phyloP scores from a whole-genome alignment of 2,113 vertebrate species.

The Entomyzon cyanotis region DNA sequence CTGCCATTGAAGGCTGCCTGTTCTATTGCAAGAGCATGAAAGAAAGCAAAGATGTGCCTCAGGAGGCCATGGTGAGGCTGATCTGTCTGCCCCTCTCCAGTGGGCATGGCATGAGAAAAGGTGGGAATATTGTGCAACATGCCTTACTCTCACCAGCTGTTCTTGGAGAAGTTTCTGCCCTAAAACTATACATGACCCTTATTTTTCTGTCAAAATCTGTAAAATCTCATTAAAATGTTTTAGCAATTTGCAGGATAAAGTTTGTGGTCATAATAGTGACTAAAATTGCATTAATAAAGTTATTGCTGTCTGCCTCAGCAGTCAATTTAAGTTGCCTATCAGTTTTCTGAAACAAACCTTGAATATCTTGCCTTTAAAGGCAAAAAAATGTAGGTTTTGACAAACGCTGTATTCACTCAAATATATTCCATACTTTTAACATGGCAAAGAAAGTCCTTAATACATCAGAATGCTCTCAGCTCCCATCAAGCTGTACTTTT shows the following conservation, averaged over 20 bases:
- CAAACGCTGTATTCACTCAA: neutral
- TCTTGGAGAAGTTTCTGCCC: neutral
- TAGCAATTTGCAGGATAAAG: neutral
- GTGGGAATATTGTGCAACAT: neutral
- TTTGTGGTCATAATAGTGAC: neutral
- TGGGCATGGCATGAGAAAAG: rapidly evolving
- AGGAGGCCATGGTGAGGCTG: neutral
- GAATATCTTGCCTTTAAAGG: neutral
- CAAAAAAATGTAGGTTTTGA: neutral
- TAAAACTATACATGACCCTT: neutral
- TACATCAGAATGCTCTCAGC: neutral
- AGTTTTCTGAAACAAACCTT: neutral
- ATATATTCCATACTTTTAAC: neutral
- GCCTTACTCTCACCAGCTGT: neutral
- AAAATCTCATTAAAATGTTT: neutral
- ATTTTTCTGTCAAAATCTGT: neutral
- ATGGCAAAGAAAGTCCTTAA: neutral
- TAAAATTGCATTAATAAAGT: neutral
- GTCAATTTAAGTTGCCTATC: too few species aligned
- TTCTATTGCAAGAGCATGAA: neutral
- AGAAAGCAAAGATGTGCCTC: neutral
- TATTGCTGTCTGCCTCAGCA: neutral
- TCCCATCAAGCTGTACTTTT: neutral
- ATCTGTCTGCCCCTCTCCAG: neutral
- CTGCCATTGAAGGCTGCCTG: neutral